Evolutionary conservation across 1,140 invertebrate species (phyloP), one percentile per base, ranked within the genome.

Genomic region (Chionoecetes opilio): DNA sequence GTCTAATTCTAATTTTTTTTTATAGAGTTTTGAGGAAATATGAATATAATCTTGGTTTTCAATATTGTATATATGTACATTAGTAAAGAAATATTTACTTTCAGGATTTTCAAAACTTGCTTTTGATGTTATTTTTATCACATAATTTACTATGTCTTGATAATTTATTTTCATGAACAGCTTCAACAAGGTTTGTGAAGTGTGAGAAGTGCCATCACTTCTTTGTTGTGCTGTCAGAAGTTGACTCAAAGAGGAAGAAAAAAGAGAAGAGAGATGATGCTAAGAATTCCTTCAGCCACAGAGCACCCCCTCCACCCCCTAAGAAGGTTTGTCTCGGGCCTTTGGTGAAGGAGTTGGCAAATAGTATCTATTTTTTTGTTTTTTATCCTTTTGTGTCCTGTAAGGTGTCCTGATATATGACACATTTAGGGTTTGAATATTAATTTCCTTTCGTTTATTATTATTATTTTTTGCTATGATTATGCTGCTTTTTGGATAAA

Each of bases 171-270:
- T 26, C 8, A 93, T 75, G 85, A 96, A 6, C 95, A 96, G 96
- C 97, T 82, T 97, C 97, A 31, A 97, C 97, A 29, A 98, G 99
- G 96, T 99, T 99, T 97, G 99, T 99, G 6, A 99, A 99, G 97
- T 99, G 99, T 97, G 99, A 99, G 97, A 99, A 99, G 97, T 99
- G 99, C 97, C 98, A 99, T 97, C 99, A 99, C 97, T 99, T 99
- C 97, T 99, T 99, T 97, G 99, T 99, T n/a, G 99, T 99, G 21
- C 97, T 99, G 82, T 99, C 99, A 95, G 99, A 99, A 96, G 98
- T 98, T 84, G 99, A 99, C 97, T 96, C 97, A 14, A 97, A 97
- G 84, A 94, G 96, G 8, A 97, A 97, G 91, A 96, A 96, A 34
- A 96, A 96, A 63, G 93, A 96, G 37, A 93, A 96, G 82, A 89